These are phyloP conservation scores for Phasia obesa DNA, from an alignment of 2,888 invertebrate species.

Conservation along the genomic window DNA sequence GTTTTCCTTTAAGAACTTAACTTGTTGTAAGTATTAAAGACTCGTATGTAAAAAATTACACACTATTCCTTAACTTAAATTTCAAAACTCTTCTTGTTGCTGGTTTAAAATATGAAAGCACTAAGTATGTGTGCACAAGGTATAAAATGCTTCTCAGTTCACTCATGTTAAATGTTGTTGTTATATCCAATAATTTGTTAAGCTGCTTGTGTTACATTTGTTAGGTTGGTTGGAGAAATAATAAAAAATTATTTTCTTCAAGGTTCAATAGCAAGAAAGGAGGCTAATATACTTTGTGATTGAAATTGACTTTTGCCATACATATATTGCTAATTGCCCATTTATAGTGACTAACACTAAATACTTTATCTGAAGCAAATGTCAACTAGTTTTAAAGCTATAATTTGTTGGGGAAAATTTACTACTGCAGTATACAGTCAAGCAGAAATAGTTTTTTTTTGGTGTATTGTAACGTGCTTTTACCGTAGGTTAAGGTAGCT, in stretches of 20 bases:
- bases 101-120: too few relatives aligned
- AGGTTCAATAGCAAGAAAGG: too few relatives aligned
- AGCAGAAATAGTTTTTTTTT: too few relatives aligned
- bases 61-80: neutral
- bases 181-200: constrained; percentile 20
- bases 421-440: too few relatives aligned
- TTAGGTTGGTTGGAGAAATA: neutral
- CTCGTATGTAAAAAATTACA: neutral
- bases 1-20: constrained; percentile 40
- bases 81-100: too few relatives aligned
- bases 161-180: too few relatives aligned
- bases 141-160: too few relatives aligned
- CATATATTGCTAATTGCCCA: constrained; percentile 39
- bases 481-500: too few relatives aligned
- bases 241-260: constrained; percentile 19
- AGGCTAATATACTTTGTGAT: neutral
- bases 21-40: constrained; percentile 35
- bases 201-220: neutral
- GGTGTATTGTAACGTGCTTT: too few relatives aligned
- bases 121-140: too few relatives aligned
- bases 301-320: constrained; percentile 21
- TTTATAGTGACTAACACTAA: constrained; percentile 8
- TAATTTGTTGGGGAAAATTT: too few relatives aligned
- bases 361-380: constrained; percentile 17
- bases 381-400: neutral